These are phyloP conservation scores for Craterocephalus amniculus DNA, from an alignment of 2,797 vertebrate genomes.

Conservation along the genomic window DNA sequence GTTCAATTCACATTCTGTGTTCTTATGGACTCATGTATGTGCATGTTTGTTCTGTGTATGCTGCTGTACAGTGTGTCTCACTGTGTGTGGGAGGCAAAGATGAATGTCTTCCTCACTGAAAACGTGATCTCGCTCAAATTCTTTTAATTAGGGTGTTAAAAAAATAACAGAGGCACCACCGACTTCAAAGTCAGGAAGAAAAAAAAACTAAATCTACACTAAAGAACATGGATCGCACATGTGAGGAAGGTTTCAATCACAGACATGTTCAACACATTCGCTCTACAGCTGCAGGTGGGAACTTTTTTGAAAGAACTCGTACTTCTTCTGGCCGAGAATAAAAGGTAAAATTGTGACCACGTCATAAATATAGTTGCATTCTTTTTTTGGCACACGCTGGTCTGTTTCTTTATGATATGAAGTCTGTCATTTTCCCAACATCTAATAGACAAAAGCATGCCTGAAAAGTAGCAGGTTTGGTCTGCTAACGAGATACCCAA, in stretches of 20 bases:
- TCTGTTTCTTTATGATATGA: not conserved
- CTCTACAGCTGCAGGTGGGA: not conserved
- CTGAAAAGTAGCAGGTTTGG: constrained; percentile 46
- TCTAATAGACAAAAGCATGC: constrained; percentile 43
- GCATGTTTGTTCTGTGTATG: constrained; percentile 10
- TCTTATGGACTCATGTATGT: constrained; percentile 7
- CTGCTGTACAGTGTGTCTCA: constrained; percentile 20
- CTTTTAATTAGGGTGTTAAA: constrained; percentile 68
- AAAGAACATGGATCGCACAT: constrained; percentile 26
- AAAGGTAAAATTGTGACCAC: not conserved
- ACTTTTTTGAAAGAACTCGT: not conserved
- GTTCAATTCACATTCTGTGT: constrained; percentile 25
- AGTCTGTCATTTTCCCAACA: constrained; percentile 19
- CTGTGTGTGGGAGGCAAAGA: constrained; percentile 59
- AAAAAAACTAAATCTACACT: constrained; percentile 11
- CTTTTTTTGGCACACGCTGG: not conserved
- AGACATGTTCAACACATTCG: constrained; percentile 5
- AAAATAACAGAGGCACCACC: constrained; percentile 41
- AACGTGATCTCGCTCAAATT: constrained; percentile 59
- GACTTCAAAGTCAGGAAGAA: constrained; percentile 27
- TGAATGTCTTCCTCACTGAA: constrained; percentile 38
- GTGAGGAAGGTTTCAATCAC: constrained; percentile 22
- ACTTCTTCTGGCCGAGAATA: not conserved
- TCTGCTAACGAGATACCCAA: constrained; percentile 45
- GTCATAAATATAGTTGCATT: not conserved